Evolutionary conservation across 1,140 invertebrate genomes (phyloP).

Genomic region (Aplysia californica): DNA sequence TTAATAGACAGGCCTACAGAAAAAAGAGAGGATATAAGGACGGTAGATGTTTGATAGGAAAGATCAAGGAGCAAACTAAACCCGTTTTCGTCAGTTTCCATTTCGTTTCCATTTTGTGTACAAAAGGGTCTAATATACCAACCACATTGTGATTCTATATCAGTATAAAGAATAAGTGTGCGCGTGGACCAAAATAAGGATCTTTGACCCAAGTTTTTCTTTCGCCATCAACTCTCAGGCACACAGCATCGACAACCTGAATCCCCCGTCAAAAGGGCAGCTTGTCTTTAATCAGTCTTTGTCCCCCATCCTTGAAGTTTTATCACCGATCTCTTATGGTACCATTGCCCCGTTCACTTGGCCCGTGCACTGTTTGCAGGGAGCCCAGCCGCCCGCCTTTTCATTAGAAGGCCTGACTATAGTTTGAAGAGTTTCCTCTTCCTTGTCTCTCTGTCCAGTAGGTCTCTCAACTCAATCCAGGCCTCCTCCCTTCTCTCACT

Average conservation of each 20-base stretch:
- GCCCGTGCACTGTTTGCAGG: not conserved
- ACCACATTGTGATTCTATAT: no score
- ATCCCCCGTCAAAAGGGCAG: not conserved
- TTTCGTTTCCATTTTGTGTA: no score
- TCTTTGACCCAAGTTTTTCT: constrained; percentile 2
- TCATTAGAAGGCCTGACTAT: not conserved
- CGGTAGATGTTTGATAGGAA: no score
- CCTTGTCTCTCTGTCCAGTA: no score
- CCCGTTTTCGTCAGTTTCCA: no score
- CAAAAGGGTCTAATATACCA: no score
- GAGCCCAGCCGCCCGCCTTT: not conserved
- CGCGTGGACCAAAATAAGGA: constrained; percentile 12
- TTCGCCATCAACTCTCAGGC: constrained; percentile 11
- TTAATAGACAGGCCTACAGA: no score
- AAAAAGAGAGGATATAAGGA: no score
- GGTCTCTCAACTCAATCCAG: no score
- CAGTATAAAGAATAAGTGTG: no score
- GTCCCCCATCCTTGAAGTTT: no score
- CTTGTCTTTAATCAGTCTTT: constrained; percentile 16
- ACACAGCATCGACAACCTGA: not conserved
- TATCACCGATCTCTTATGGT: not conserved
- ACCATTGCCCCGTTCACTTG: not conserved
- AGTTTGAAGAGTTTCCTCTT: not conserved
- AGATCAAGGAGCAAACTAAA: no score
- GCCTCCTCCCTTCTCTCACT: not conserved